phyloP scores from a whole-genome alignment of 1,140 invertebrate species.

The Xylocopa sonorina region DNA sequence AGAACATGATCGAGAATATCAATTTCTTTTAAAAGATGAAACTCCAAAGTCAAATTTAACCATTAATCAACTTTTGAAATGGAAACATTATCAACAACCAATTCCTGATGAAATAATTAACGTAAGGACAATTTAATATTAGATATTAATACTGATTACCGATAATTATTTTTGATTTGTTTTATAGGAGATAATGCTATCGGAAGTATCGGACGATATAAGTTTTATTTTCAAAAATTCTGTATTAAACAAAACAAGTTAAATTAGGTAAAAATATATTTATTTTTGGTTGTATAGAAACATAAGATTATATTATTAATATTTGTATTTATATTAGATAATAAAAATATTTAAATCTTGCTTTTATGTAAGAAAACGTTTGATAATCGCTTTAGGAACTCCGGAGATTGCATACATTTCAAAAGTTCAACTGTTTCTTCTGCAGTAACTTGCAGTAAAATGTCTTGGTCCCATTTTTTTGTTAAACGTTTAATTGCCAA shows the following conservation, averaged over 20 bases:
- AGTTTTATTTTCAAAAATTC: slow-evolving; percentile 77
- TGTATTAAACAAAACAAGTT: slow-evolving; percentile 38
- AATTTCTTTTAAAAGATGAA: slow-evolving; percentile 64
- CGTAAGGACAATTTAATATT: slow-evolving; percentile 54
- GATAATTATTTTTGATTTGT: slow-evolving; percentile 24
- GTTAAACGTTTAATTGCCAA: slow-evolving; percentile 67
- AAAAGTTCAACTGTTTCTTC: slow-evolving; percentile 63
- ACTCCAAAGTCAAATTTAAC: slow-evolving; percentile 67
- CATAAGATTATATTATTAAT: background rate
- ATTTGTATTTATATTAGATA: background rate
- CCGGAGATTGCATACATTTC: slow-evolving; percentile 50
- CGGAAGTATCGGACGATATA: slow-evolving; percentile 65
- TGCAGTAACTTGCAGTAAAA: slow-evolving; percentile 67
- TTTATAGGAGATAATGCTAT: slow-evolving; percentile 74
- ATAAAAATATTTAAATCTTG: slow-evolving; percentile 62
- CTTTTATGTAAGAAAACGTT: slow-evolving; percentile 50
- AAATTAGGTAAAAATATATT: slow-evolving; percentile 6
- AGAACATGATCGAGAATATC: slow-evolving; percentile 56
- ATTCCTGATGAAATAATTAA: slow-evolving; percentile 68
- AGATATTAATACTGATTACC: background rate
- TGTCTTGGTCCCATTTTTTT: slow-evolving; percentile 64
- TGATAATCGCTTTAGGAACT: slow-evolving; percentile 52
- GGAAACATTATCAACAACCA: slow-evolving; percentile 75
- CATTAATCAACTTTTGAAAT: slow-evolving; percentile 74
- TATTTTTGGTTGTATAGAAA: background rate